Conservation (phyloP, 2,113 vertebrate species). For the Nycticebus coucang region DNA sequence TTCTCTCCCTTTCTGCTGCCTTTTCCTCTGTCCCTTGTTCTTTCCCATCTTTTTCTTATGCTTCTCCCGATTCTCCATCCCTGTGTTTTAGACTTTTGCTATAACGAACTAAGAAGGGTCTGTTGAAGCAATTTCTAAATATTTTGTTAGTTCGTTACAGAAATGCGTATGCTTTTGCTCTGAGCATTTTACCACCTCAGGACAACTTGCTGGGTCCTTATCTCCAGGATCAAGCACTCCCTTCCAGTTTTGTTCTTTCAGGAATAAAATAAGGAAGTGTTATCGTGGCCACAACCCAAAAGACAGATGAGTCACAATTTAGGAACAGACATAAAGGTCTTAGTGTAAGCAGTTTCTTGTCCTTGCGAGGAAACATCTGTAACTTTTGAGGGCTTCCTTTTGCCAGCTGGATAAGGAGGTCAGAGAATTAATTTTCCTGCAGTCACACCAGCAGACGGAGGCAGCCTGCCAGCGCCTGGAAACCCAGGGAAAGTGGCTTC, state of each 20-base stretch:
- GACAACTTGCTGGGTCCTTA: background rate
- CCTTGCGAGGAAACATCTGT: constrained; percentile 50
- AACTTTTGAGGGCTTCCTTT: constrained; percentile 44
- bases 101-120: background rate
- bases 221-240: constrained; percentile 39
- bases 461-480: background rate
- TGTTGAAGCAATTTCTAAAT: constrained; percentile 2
- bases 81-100: background rate
- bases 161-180: background rate
- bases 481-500: background rate
- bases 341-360: constrained; percentile 11
- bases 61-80: background rate
- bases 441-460: background rate
- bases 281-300: constrained; percentile 8
- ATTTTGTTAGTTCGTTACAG: constrained; percentile 29
- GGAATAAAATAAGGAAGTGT: constrained; percentile 41
- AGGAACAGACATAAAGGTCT: constrained; percentile 29
- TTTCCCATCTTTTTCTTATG: background rate
- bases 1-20: background rate
- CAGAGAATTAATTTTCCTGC: constrained; percentile 27
- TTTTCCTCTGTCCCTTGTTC: background rate
- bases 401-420: constrained; percentile 13
- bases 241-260: constrained; percentile 65
- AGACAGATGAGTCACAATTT: constrained; percentile 27
- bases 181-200: constrained; percentile 44